Base-by-base conservation (phyloP, 2,797 vertebrate genomes). In the Fratercula arctica region DNA sequence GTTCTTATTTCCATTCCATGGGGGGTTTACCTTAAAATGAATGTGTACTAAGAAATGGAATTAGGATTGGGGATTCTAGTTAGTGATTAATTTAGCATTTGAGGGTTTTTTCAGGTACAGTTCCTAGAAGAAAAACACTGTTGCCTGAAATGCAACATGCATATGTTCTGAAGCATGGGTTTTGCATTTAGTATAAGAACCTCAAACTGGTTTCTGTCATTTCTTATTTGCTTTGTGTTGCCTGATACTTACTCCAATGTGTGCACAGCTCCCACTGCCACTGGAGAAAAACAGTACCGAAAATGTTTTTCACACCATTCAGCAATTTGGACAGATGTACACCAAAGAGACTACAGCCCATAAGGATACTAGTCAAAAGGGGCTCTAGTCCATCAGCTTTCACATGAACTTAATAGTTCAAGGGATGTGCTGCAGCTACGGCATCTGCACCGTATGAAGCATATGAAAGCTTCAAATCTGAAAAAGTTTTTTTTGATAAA, bases 21-120 rank as follows among this genome's bases (percentile, higher is more conserved):
- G 3, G 6, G 10, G 0, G 1, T 0, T 37, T 85, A 67, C 7
- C 16, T 43, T 45, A 37, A 68, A 83, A 85, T 21, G 21, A 54
- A 37, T 18, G 16, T 45, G 8, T 54, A 43, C 31, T 48, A 18
- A 26, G 21, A 66, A 87, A 60, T 13, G 19, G 13, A 75, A 75
- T 50, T 70, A 45, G 13, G 8, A 59, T 51, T 68, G 16, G 6
- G 56, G 11, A 64, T 68, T 59, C 21, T 43, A 82, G 6, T 11
- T 48, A 35, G 10, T 13, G 20, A 45, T 37, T 76, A 46, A 74
- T 75, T 78, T 57, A 56, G 9, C 25, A 18, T 9, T 9, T 15
- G 3, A 3, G 3, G 1, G 45, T 79, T 81, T 64, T 70, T 74
- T 48, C 43, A 72, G 26, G 6, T 56, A 20, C 6, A 24, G 24